Conservation (phyloP, 1,140 invertebrate genomes). For the Drosophila tsacasi region DNA sequence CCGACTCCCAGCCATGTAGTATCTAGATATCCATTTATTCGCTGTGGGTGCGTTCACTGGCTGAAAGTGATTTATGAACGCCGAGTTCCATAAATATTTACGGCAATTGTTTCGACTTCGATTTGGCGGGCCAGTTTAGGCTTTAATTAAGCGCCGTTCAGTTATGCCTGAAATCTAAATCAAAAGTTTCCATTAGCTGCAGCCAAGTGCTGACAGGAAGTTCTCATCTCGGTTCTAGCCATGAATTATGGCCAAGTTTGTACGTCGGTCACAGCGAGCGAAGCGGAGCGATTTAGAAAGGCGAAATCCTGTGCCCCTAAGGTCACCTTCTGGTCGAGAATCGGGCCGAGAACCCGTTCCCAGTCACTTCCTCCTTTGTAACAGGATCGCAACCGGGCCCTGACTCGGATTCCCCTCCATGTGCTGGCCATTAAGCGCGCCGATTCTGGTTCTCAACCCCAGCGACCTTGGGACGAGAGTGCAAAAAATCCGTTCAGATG, state of each 20-base stretch:
- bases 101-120: constrained; percentile 65
- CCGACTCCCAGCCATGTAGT: constrained; percentile 27
- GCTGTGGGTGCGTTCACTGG: constrained; percentile 69
- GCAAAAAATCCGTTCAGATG: constrained; percentile 64
- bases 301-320: constrained; percentile 65
- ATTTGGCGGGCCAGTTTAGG: constrained; percentile 60
- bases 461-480: constrained; percentile 71
- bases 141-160: constrained; percentile 57
- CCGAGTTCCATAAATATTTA: constrained; percentile 67
- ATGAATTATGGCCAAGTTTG: constrained; percentile 67
- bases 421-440: constrained; percentile 54
- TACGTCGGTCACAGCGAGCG: constrained; percentile 26
- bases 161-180: constrained; percentile 38
- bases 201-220: constrained; percentile 66
- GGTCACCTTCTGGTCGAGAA: constrained; percentile 44
- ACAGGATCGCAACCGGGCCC: constrained; percentile 55
- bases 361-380: constrained; percentile 66
- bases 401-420: constrained; percentile 35
- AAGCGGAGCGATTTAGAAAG: constrained; percentile 64
- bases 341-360: constrained; percentile 41
- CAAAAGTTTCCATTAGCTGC: constrained; percentile 45
- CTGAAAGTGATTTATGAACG: constrained; percentile 70
- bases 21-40: constrained; percentile 26
- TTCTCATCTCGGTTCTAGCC: constrained; percentile 54
- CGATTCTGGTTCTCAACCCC: constrained; percentile 51